phyloP scores from a whole-genome alignment of 2,113 vertebrate genomes.

The Lonchura striata region DNA sequence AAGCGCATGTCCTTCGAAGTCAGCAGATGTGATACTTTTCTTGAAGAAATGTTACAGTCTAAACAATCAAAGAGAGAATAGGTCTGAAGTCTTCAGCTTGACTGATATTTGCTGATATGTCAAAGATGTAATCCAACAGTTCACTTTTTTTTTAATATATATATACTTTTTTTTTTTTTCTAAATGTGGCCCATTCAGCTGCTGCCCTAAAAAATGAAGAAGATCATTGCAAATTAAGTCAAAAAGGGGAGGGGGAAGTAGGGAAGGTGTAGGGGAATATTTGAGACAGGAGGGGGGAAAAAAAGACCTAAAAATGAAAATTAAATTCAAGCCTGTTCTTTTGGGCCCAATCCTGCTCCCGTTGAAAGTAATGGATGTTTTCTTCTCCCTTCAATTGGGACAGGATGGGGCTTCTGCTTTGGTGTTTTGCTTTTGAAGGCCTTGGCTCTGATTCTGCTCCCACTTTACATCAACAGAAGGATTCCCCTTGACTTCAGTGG shows the following conservation, averaged over 20 bases:
- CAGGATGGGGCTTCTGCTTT: conserved; percentile 45
- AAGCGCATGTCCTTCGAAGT: conserved; percentile 76
- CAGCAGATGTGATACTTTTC: conserved; percentile 80
- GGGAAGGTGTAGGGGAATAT: not conserved
- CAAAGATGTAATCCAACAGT: conserved; percentile 85
- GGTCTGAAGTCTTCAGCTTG: conserved; percentile 85
- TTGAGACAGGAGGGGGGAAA: conserved; percentile 19
- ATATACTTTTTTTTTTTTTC: conserved; percentile 73
- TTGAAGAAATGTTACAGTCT: conserved; percentile 84
- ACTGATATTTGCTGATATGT: conserved; percentile 84
- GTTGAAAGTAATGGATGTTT: conserved; percentile 49
- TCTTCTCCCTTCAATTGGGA: conserved; percentile 54
- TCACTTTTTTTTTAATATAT: conserved; percentile 70
- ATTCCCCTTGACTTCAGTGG: conserved; percentile 54
- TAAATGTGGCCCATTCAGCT: conserved; percentile 89
- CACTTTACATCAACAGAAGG: conserved; percentile 38
- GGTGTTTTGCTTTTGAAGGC: conserved; percentile 6
- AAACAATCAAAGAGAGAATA: conserved; percentile 79
- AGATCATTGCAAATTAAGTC: conserved; percentile 74
- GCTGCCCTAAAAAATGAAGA: conserved; percentile 86
- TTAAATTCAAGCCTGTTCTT: conserved; percentile 47
- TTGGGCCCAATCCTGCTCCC: conserved; percentile 58
- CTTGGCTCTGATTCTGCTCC: conserved; percentile 54
- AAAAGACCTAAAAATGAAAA: conserved; percentile 55
- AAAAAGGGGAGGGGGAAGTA: conserved; percentile 31